Evolutionary conservation across 1,140 invertebrate species (phyloP), one percentile per base, ranked within the genome.

Genomic region (Ctenoplectra terminalis): DNA sequence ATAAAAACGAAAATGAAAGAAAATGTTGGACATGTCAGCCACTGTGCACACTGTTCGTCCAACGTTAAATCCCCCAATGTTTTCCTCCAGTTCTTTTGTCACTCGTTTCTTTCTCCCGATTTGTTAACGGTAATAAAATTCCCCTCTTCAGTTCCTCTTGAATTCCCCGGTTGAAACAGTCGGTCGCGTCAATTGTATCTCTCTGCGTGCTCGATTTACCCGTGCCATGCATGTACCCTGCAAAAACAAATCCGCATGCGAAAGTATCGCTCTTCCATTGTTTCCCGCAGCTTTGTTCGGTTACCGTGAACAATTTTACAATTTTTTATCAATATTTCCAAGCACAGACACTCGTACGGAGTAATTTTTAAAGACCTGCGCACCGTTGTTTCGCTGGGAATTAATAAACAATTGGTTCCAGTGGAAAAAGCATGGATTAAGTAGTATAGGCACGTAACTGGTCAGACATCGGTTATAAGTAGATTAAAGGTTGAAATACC

Each of bases 91-190:
- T 66, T 66, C 63, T 31, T 48, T 48, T 67, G 26, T 46, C 23
- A 5, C 13, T 46, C 29, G 17, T 23, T 31, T 26, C 63, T 66
- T 67, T 48, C 64, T 29, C 46, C 13, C 43, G 66, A 50, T 69
- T 69, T 69, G 66, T 69, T 69, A 50, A 48, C 29, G 7, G 66
- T 48, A 69, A 69, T 48, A 69, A 48, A 69, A 69, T 50, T 48
- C 26, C 66, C 20, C 66, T 50, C 66, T 69, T 69, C 43, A 31
- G 26, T 11, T 69, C 17, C 66, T 69, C 43, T 67, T 23, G 43
- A 69, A 69, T 31, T 50, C 29, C 17, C 43, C 20, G 29, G 66
- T 37, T 48, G 43, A 69, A 69, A 69, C 66, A 50, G 29, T 50
- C 11, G 46, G 43, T 6, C 43, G 64, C 40, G 43, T 69, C 66